Evolutionary conservation across 1,140 invertebrate species (phyloP), one percentile per base, ranked within the genome.

Genomic region (Drosophila kanapiae): DNA sequence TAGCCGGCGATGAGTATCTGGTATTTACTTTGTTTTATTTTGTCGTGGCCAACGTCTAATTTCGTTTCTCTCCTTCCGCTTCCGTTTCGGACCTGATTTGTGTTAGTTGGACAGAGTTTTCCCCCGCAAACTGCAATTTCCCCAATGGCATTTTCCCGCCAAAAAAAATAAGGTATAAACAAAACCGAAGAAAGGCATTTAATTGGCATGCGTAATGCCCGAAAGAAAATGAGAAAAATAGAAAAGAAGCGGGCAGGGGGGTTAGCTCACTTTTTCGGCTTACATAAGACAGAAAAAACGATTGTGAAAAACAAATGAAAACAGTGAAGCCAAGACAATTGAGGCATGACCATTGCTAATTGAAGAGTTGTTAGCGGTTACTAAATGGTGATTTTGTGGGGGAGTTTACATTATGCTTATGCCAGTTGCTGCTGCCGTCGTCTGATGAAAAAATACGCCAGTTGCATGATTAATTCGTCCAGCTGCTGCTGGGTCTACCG

Each of bases 321-420:
- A 85, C 64, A 61, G 40, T 63, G 58, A 74, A 69, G 27, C 58
- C 35, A 60, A 65, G 63, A 60, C 77, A 84, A 83, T 86, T 86
- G 74, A 85, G 61, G 74, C 82, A 85, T 77, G 75, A 86, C 81
- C 83, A 75, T 68, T 75, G 83, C 75, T 86, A 85, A 86, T 75
- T 82, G 69, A 54, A 72, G 63, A 57, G 58, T 51, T 61, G 75
- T 47, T 57, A 49, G 76, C 40, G 54, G 35, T 56, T 56, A 56
- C 35, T 38, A 54, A 54, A 54, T 18, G 51, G 4, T 10, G 35
- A 56, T 38, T 38, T 56, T 56, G 40, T 43, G 16, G 45, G 38
- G n/a, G 23, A 59, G 27, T 27, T 2, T 37, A 38, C 16, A 23
- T 18, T 40, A 60, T 60, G 35, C 11, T 27, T n/a, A 23, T 40